Evolutionary conservation across 2,888 invertebrate genomes (phyloP).

Genomic region (Deilephila porcellus): DNA sequence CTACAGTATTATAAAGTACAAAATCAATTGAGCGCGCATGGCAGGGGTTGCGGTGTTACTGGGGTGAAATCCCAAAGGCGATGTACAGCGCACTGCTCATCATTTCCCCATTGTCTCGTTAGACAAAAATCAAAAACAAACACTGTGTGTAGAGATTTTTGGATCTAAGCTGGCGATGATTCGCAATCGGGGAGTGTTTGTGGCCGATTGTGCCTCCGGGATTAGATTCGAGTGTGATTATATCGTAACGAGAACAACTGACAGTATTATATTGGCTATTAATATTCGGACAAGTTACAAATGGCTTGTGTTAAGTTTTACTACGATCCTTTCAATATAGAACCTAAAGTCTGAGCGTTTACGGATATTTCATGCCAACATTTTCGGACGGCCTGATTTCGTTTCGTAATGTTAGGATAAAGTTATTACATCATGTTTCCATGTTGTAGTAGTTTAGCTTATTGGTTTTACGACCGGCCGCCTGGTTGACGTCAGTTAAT

Average conservation of each 20-base stretch:
- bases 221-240: constrained; percentile 36
- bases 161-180: constrained; percentile 76
- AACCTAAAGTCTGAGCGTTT: background rate
- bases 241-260: constrained; percentile 26
- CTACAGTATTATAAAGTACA: constrained; percentile 56
- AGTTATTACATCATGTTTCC: constrained; percentile 1
- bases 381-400: background rate
- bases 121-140: constrained; percentile 85
- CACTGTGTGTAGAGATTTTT: constrained; percentile 78
- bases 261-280: constrained; percentile 6
- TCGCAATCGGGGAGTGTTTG: constrained; percentile 67
- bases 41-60: constrained; percentile 65
- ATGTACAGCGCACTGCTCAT: constrained; percentile 79
- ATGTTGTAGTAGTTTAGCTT: constrained; percentile 5
- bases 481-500: background rate
- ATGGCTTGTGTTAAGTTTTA: constrained; percentile 5
- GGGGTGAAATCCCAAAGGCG: constrained; percentile 82
- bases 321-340: background rate
- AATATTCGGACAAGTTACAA: constrained; percentile 18
- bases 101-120: constrained; percentile 85
- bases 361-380: background rate
- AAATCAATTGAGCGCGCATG: constrained; percentile 48
- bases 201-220: constrained; percentile 71
- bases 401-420: background rate
- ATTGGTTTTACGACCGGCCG: constrained; percentile 6